Evolutionary conservation across 2,888 invertebrate genomes (phyloP).

Genomic region (Therioaphis trifolii): DNA sequence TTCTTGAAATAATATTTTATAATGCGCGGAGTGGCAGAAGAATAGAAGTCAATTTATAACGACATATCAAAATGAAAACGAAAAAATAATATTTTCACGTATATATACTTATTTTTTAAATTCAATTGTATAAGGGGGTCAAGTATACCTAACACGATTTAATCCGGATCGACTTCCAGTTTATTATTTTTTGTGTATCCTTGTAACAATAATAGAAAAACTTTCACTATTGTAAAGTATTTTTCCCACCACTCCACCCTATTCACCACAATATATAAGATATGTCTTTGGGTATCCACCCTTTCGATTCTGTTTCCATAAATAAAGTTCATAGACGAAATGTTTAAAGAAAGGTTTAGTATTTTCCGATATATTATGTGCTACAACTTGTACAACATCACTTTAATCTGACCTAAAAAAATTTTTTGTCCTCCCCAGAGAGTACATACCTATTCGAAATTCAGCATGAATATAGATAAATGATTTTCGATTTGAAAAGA

Average conservation of each 20-base stretch:
- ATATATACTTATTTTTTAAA: not conserved
- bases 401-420: slow-evolving; percentile 8
- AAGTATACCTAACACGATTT: slow-evolving; percentile 19
- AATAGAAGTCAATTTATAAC: too few species aligned
- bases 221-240: slow-evolving; percentile 14
- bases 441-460: slow-evolving; percentile 3
- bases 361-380: slow-evolving; percentile 13
- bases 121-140: slow-evolving; percentile 23
- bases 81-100: too few species aligned
- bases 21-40: too few species aligned
- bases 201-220: slow-evolving; percentile 9
- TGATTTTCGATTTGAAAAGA: slow-evolving; percentile 33
- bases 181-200: not conserved
- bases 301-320: slow-evolving; percentile 31
- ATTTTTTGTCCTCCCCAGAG: slow-evolving; percentile 18
- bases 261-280: slow-evolving; percentile 3
- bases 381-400: slow-evolving; percentile 1
- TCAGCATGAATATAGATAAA: not conserved
- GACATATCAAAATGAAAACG: too few species aligned
- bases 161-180: not conserved
- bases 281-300: not conserved
- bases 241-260: not conserved
- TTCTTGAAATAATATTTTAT: not conserved
- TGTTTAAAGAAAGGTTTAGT: not conserved
- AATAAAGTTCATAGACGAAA: slow-evolving; percentile 38